Conservation (phyloP, 2,113 vertebrate genomes). For the Phyllopteryx taeniolatus region DNA sequence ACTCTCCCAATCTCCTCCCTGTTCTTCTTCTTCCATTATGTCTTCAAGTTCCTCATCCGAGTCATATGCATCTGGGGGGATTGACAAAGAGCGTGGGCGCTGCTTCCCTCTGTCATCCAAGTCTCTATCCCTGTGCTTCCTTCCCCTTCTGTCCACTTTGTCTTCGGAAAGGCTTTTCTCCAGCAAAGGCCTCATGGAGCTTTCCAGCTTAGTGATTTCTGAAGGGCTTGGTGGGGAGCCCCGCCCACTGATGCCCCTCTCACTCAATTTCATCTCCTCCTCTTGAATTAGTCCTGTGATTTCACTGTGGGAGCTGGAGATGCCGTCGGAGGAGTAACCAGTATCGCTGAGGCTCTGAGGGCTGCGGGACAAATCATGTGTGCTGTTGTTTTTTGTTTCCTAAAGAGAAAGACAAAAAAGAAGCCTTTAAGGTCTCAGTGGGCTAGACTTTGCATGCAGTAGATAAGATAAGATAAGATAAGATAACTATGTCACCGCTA, state of each 20-base stretch:
- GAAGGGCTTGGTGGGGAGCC: conserved; percentile 86
- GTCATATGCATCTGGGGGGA: conserved; percentile 90
- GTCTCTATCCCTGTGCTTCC: conserved; percentile 59
- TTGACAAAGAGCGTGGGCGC: conserved; percentile 87
- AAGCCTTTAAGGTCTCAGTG: conserved; percentile 11
- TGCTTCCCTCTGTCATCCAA: conserved; percentile 81
- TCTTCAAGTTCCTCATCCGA: conserved; percentile 93
- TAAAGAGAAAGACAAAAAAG: conserved; percentile 54
- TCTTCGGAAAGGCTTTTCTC: conserved; percentile 77
- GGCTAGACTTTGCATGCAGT: background rate
- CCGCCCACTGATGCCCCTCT: conserved; percentile 77
- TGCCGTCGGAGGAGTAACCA: conserved; percentile 79
- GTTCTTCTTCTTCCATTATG: conserved; percentile 90
- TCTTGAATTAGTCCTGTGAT: conserved; percentile 93
- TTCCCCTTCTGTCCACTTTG: conserved; percentile 63
- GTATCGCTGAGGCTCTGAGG: conserved; percentile 80
- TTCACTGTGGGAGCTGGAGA: conserved; percentile 96
- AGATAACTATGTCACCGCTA: too few relatives aligned
- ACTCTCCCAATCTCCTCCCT: conserved; percentile 81
- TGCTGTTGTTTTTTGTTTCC: conserved; percentile 90
- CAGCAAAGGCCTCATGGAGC: conserved; percentile 83
- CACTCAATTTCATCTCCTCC: conserved; percentile 89
- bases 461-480: too few relatives aligned
- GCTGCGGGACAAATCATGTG: conserved; percentile 86
- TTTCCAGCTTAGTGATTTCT: conserved; percentile 89